Conservation (phyloP, 2,888 invertebrate genomes). For the Tromatobia lineatoria region DNA sequence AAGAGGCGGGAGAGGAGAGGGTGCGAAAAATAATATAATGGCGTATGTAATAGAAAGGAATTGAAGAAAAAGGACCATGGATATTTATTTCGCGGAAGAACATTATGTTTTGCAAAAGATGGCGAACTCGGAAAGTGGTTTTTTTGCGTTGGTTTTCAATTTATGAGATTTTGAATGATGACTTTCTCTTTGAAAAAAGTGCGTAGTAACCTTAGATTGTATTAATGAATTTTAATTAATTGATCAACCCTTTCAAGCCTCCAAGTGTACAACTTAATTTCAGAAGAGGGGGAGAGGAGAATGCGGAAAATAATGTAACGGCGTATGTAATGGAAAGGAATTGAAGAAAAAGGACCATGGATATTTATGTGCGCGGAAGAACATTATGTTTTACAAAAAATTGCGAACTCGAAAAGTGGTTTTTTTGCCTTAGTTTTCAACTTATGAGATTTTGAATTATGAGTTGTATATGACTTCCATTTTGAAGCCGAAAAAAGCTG, state of each 20-base stretch:
- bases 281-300: slow-evolving; percentile 16
- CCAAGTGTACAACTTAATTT: slow-evolving; percentile 55
- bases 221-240: no score
- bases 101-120: not conserved
- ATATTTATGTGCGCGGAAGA: not conserved
- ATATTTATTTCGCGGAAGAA: not conserved
- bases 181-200: no score
- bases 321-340: slow-evolving; percentile 17
- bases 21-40: slow-evolving; percentile 30
- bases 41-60: slow-evolving; percentile 17
- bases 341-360: slow-evolving; percentile 2
- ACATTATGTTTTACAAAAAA: not conserved
- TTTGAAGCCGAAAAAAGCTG: no score
- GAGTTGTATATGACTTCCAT: no score
- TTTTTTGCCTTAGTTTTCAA: not conserved
- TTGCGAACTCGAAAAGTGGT: no score
- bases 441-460: not conserved
- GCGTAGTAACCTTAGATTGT: no score
- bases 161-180: not conserved
- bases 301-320: slow-evolving; percentile 28
- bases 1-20: slow-evolving; percentile 1
- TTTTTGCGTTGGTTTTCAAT: not conserved
- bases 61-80: slow-evolving; percentile 2
- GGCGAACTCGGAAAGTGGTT: no score
- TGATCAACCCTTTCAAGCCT: slow-evolving; percentile 33